Percentiles rank a stretch among this genome's conserved stretches.
Evolutionary conservation across 2,888 invertebrate species (phyloP).

Genomic region (Teleogryllus oceanicus): DNA sequence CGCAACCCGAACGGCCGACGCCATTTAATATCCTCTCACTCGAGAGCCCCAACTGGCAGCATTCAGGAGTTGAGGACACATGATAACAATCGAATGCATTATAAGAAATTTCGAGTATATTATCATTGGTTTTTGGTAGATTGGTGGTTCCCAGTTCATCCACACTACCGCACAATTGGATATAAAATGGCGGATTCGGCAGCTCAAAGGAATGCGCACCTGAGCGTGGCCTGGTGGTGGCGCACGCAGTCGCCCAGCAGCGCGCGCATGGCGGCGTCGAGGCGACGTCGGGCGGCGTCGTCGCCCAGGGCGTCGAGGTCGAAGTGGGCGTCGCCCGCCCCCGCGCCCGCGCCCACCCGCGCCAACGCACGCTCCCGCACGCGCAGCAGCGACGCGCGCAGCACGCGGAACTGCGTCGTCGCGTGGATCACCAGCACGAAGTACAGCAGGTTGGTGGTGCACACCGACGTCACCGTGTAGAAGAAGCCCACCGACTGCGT

Average conservation of each 20-base stretch:
- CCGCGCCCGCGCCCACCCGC: neutral
- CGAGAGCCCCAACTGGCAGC: no score
- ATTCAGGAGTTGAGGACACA: no score
- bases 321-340: neutral
- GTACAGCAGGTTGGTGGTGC: neutral
- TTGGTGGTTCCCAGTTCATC: no score
- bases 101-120: no score
- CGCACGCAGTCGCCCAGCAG: slow-evolving; percentile 11
- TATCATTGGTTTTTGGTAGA: no score
- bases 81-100: no score
- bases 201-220: no score
- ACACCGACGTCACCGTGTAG: neutral
- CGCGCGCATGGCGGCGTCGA: slow-evolving; percentile 18
- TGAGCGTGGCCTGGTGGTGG: neutral
- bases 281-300: neutral
- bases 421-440: slow-evolving; percentile 12
- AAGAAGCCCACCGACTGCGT: no score
- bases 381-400: slow-evolving; percentile 12
- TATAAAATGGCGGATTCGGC: no score
- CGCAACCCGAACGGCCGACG: no score
- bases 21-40: no score
- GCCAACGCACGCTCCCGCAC: neutral
- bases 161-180: no score
- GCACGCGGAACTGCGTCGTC: slow-evolving; percentile 19
- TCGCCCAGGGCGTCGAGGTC: neutral